Percentiles rank a stretch among this genome's conserved stretches.
Conservation (phyloP, 2,113 vertebrate genomes). For the Bubo bubo region DNA sequence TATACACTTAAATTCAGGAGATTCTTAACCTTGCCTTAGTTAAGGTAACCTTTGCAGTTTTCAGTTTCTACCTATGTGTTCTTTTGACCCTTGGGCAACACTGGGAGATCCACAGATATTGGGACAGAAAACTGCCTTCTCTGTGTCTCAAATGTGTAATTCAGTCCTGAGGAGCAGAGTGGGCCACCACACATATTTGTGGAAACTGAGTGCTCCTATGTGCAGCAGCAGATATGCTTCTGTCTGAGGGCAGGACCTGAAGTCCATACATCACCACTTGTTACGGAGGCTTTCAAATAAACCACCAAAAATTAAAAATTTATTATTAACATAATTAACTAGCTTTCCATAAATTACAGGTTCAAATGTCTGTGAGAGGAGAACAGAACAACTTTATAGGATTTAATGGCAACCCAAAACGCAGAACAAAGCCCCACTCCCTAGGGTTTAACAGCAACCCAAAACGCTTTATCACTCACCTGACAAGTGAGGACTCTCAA, state of each 20-base stretch:
- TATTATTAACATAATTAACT: too few species aligned
- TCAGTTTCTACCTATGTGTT: not conserved
- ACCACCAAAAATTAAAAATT: too few species aligned
- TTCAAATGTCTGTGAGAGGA: too few species aligned
- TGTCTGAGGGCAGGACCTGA: not conserved
- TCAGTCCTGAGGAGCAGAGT: not conserved
- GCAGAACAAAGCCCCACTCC: too few species aligned
- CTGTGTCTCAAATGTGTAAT: not conserved
- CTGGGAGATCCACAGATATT: not conserved
- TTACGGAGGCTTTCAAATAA: too few species aligned
- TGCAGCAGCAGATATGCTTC: not conserved
- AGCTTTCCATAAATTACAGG: too few species aligned
- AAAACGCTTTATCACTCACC: too few species aligned
- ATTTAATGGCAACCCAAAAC: too few species aligned
- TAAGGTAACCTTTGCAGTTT: not conserved
- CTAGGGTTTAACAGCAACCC: too few species aligned
- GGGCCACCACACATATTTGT: not conserved
- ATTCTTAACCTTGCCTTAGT: not conserved
- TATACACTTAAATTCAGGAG: not conserved
- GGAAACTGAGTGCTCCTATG: not conserved
- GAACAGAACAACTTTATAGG: too few species aligned
- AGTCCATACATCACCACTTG: not conserved
- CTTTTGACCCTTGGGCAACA: not conserved
- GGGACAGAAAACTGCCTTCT: not conserved
- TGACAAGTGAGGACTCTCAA: too few species aligned